A percentile compares a stretch with the other conserved stretches of the same genome.
These are phyloP conservation scores for Erebia palarica DNA, from an alignment of 2,888 invertebrate species.

Conservation along the genomic window DNA sequence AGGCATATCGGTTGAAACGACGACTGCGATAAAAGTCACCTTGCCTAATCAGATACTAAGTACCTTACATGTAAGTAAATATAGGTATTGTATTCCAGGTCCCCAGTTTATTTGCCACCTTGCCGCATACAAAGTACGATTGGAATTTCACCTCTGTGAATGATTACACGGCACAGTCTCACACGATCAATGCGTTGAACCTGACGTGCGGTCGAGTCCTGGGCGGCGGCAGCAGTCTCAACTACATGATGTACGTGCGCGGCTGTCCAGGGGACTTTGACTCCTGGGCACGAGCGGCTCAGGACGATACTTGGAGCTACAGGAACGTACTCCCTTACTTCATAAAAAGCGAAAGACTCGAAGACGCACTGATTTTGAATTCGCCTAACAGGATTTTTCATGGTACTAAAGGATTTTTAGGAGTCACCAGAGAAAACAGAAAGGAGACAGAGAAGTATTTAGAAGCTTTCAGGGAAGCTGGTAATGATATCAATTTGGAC, in stretches of 20 bases:
- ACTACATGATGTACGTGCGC: constrained; percentile 48
- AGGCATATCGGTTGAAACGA: too few relatives aligned
- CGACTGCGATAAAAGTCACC: background rate
- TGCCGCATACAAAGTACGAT: constrained; percentile 44
- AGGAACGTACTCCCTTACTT: constrained; percentile 48
- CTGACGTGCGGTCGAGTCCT: constrained; percentile 54
- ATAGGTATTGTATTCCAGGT: constrained; percentile 43
- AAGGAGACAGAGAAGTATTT: constrained; percentile 45
- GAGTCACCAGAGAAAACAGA: constrained; percentile 40
- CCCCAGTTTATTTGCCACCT: constrained; percentile 43
- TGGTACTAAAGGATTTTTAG: constrained; percentile 45
- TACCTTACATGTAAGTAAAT: too few relatives aligned
- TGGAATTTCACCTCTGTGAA: constrained; percentile 47
- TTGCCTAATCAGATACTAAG: background rate
- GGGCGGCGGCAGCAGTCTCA: constrained; percentile 53
- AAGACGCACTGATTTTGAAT: constrained; percentile 39
- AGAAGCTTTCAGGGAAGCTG: constrained; percentile 63
- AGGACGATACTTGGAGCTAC: constrained; percentile 51
- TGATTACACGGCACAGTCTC: constrained; percentile 45
- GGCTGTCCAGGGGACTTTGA: constrained; percentile 48
- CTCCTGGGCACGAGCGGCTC: constrained; percentile 45
- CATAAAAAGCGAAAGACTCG: constrained; percentile 50
- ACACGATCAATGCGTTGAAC: constrained; percentile 29
- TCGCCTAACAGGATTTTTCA: constrained; percentile 43
- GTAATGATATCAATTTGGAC: constrained; percentile 55